Evolutionary conservation across 2,888 invertebrate species (phyloP).

Genomic region (Pandemis heparana): DNA sequence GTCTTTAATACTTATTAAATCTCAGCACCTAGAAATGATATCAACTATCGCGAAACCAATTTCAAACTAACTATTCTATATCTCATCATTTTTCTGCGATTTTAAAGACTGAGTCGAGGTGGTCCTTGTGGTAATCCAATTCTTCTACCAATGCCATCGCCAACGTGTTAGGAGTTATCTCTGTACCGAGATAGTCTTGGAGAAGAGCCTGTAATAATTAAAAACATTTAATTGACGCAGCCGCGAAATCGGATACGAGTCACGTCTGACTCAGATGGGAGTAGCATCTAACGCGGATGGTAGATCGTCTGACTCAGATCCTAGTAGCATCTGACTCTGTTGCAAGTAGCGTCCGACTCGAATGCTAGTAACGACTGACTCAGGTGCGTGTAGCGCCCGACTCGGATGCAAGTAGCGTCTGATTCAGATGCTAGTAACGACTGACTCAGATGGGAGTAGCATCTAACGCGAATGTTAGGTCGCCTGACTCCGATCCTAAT

Average conservation of each 20-base stretch:
- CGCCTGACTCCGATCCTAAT: no score
- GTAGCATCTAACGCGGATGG: background rate
- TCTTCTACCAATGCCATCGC: constrained; percentile 92
- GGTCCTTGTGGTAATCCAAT: constrained; percentile 87
- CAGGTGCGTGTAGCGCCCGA: background rate
- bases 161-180: constrained; percentile 91
- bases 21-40: constrained; percentile 17
- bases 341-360: background rate
- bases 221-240: background rate
- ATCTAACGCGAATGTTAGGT: no score
- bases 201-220: constrained; percentile 84
- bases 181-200: constrained; percentile 90
- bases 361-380: background rate
- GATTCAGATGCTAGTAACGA: background rate
- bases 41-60: background rate
- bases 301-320: background rate
- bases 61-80: no score
- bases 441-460: background rate
- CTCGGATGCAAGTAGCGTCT: background rate
- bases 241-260: no score
- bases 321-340: background rate
- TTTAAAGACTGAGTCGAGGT: constrained; percentile 70
- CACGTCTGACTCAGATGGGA: no score
- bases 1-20: constrained; percentile 7
- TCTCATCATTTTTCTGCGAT: constrained; percentile 62